These are phyloP conservation scores for Murina feae DNA, from an alignment of 2,113 vertebrate genomes.

Conservation along the genomic window DNA sequence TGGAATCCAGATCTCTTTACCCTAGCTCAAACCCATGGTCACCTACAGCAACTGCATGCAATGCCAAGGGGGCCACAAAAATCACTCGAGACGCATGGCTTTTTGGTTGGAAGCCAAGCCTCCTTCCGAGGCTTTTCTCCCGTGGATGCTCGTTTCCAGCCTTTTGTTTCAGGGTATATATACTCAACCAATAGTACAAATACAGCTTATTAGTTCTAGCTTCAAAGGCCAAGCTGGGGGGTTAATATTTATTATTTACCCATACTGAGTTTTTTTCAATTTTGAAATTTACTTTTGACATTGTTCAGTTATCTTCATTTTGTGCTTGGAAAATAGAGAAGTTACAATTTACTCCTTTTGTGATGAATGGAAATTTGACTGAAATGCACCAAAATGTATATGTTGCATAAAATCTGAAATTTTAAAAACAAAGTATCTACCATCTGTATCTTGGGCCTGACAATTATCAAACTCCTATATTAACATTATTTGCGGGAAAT, in stretches of 20 bases:
- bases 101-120: neutral
- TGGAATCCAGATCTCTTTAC: neutral
- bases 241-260: neutral
- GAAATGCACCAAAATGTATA: neutral
- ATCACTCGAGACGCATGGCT: neutral
- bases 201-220: neutral
- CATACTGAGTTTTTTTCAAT: neutral
- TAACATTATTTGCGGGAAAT: too few relatives aligned
- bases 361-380: neutral
- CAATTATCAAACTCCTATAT: neutral
- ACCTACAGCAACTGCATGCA: neutral
- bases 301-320: neutral
- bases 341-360: neutral
- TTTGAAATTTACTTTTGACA: neutral
- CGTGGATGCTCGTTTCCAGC: neutral
- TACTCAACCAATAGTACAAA: neutral
- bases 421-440: neutral
- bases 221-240: neutral
- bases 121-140: neutral
- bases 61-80: neutral
- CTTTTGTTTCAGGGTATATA: neutral
- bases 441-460: neutral
- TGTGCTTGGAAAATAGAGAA: neutral
- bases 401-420: neutral
- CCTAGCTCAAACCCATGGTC: neutral